A percentile compares a stretch with the other conserved stretches of the same genome.
Evolutionary conservation across 1,140 invertebrate genomes (phyloP).

Genomic region (Trichomalopsis sarcophagae): DNA sequence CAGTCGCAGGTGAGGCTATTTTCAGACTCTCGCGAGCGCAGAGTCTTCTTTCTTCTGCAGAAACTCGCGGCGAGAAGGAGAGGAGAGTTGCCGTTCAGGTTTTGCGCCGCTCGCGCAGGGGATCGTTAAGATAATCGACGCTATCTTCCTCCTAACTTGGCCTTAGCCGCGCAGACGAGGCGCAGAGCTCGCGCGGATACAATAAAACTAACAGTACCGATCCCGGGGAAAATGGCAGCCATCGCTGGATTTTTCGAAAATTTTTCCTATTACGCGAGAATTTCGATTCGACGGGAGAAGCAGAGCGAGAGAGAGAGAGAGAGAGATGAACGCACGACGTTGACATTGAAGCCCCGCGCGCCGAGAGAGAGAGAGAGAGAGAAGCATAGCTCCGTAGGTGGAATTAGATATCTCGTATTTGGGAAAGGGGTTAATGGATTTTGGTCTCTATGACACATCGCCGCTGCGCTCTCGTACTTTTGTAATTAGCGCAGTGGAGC

Average conservation of each 20-base stretch:
- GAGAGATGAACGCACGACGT: not conserved
- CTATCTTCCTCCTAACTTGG: conserved; percentile 73
- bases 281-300: not conserved
- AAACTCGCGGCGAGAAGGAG: conserved; percentile 12
- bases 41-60: conserved; percentile 55
- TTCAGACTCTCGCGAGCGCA: conserved; percentile 24
- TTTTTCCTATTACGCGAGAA: not conserved
- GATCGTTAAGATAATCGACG: conserved; percentile 74
- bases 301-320: not conserved
- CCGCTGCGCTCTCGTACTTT: not conserved
- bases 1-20: conserved; percentile 40
- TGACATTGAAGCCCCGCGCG: conserved; percentile 21
- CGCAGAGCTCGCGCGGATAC: not conserved
- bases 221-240: not conserved
- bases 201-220: conserved; percentile 46
- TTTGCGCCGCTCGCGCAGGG: conserved; percentile 69
- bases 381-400: conserved; percentile 11
- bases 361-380: not conserved
- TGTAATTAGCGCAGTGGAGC: too few species aligned
- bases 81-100: conserved; percentile 72
- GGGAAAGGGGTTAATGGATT: conserved; percentile 36
- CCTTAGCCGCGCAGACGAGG: conserved; percentile 58
- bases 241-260: not conserved
- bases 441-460: not conserved
- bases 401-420: conserved; percentile 17